phyloP scores from a whole-genome alignment of 2,113 vertebrate species.

The Gallinago undulata region DNA sequence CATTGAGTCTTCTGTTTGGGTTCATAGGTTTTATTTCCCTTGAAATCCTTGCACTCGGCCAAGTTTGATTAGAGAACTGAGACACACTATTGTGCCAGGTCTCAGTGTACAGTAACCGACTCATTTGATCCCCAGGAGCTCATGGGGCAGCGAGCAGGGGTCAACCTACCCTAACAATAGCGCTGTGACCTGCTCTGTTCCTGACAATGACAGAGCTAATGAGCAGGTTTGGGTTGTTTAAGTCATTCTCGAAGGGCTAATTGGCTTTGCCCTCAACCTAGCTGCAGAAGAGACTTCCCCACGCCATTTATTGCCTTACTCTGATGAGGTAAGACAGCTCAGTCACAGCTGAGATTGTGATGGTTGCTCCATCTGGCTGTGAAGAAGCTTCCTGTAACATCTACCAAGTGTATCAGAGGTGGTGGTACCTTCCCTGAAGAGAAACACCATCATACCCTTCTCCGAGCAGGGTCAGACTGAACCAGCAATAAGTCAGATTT shows the following conservation, averaged over 20 bases:
- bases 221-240: background rate
- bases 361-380: background rate
- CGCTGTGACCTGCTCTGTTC: background rate
- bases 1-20: background rate
- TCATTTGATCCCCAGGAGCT: background rate
- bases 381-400: background rate
- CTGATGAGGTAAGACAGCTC: background rate
- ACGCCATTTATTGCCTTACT: background rate
- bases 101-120: background rate
- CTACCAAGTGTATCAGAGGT: background rate
- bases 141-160: fast-evolving
- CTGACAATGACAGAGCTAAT: background rate
- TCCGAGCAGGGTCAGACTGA: background rate
- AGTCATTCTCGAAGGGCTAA: background rate
- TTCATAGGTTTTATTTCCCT: background rate
- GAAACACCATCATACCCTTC: background rate
- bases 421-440: background rate
- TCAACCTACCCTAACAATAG: background rate
- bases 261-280: background rate
- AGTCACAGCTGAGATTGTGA: background rate
- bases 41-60: background rate
- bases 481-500: background rate
- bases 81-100: background rate
- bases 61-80: background rate
- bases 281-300: background rate